These are phyloP conservation scores for Thalpophila matura DNA, from an alignment of 2,888 invertebrate genomes.

Conservation along the genomic window DNA sequence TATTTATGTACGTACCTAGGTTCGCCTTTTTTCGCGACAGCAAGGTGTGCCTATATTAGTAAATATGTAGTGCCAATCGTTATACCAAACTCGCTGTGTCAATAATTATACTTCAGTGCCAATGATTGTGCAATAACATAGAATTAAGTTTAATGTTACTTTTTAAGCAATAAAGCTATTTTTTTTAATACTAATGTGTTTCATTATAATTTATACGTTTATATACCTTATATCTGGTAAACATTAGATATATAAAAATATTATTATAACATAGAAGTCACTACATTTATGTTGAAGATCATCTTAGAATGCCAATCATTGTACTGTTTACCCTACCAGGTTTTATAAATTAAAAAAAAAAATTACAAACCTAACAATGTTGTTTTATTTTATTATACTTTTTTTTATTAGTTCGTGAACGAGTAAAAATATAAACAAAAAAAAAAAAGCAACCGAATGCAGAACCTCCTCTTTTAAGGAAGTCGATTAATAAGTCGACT, in stretches of 20 bases:
- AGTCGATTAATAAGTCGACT: too few relatives aligned
- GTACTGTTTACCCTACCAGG: conserved; percentile 24
- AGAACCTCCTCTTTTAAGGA: too few relatives aligned
- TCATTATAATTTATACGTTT: conserved; percentile 49
- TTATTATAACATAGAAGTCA: conserved; percentile 47
- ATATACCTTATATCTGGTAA: conserved; percentile 43
- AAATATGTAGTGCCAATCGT: conserved; percentile 44
- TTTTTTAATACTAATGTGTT: conserved; percentile 44
- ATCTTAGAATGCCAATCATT: conserved; percentile 28
- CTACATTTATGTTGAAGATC: conserved; percentile 32
- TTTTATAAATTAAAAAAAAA: too few relatives aligned
- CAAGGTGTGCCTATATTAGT: conserved; percentile 41
- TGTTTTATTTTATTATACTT: too few relatives aligned
- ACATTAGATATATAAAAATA: conserved; percentile 51
- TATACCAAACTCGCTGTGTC: conserved; percentile 55
- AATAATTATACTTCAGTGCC: conserved; percentile 57
- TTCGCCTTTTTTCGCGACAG: conserved; percentile 15
- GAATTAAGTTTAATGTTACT: conserved; percentile 55
- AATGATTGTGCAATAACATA: conserved; percentile 58
- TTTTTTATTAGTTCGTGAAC: too few relatives aligned
- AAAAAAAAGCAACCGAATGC: too few relatives aligned
- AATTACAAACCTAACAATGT: too few relatives aligned
- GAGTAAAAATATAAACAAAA: too few relatives aligned
- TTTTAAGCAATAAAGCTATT: conserved; percentile 55
- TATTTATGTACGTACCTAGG: conserved; percentile 29